Evolutionary conservation across 2,113 vertebrate genomes (phyloP).

Genomic region (Romanogobio albipinnatus): DNA sequence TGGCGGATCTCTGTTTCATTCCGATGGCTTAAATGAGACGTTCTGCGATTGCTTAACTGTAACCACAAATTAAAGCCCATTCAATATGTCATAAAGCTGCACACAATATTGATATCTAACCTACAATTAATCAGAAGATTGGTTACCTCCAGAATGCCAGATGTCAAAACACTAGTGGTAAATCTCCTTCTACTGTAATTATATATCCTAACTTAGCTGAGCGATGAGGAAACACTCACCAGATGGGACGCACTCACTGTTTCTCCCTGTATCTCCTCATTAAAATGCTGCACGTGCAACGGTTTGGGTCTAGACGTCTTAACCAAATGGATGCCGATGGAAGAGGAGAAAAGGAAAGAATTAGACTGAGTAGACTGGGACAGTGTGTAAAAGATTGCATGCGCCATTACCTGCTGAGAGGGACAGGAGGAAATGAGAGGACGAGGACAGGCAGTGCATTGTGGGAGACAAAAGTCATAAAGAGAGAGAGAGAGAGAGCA

Average conservation of each 20-base stretch:
- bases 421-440: constrained; percentile 4
- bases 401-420: constrained; percentile 10
- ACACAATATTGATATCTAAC: neutral
- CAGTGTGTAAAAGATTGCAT: neutral
- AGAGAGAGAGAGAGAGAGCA: neutral
- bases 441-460: constrained; percentile 12
- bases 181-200: constrained; percentile 20
- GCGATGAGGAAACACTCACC: constrained; percentile 45
- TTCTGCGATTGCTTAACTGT: constrained; percentile 33
- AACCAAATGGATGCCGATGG: neutral
- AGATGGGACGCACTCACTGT: constrained; percentile 25
- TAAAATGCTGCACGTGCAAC: constrained; percentile 21
- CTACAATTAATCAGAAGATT: neutral
- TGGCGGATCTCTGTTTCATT: constrained; percentile 10
- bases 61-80: constrained; percentile 42
- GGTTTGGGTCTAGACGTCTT: constrained; percentile 20
- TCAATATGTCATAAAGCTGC: neutral
- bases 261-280: constrained; percentile 32
- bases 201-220: neutral
- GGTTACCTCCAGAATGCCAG: neutral
- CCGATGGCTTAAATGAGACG: neutral
- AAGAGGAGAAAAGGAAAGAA: neutral
- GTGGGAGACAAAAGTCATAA: neutral
- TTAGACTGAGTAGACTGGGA: neutral
- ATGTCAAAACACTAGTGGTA: constrained; percentile 5